Evolutionary conservation across 2,888 invertebrate species (phyloP).

Genomic region (Sphecodes monilicornis): DNA sequence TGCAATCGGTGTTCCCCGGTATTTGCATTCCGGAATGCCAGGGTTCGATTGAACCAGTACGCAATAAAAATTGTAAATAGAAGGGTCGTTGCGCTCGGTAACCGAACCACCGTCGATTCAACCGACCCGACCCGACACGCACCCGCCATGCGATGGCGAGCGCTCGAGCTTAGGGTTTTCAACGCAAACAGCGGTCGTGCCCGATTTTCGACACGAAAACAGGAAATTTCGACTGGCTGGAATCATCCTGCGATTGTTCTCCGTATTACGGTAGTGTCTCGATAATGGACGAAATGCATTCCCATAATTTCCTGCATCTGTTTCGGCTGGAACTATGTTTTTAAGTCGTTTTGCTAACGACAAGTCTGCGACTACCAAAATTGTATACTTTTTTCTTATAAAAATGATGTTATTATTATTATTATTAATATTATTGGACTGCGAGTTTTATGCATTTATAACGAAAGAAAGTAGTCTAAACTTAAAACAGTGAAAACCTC

Average conservation of each 20-base stretch:
- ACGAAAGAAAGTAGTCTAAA: too few relatives aligned
- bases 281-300: neutral
- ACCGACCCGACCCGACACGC: neutral
- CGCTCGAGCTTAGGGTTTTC: slow-evolving; percentile 6
- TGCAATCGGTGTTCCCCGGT: neutral
- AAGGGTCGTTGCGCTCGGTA: neutral
- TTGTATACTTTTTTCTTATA: too few relatives aligned
- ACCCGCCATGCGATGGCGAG: neutral
- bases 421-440: too few relatives aligned
- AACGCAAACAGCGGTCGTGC: slow-evolving; percentile 19
- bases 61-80: slow-evolving; percentile 44
- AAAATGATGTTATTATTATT: too few relatives aligned
- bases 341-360: too few relatives aligned
- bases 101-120: slow-evolving; percentile 17
- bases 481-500: too few relatives aligned
- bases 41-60: slow-evolving; percentile 16
- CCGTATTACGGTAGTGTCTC: neutral
- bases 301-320: neutral
- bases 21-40: neutral
- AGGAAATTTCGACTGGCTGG: neutral
- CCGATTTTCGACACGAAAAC: slow-evolving; percentile 10
- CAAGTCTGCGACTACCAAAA: too few relatives aligned
- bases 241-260: neutral
- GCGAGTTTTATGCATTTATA: too few relatives aligned
- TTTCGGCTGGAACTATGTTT: neutral